Percentiles rank a stretch among this genome's conserved stretches.
These are phyloP conservation scores for Myanophis thanlyinensis DNA, from an alignment of 2,113 vertebrate species.

Conservation along the genomic window DNA sequence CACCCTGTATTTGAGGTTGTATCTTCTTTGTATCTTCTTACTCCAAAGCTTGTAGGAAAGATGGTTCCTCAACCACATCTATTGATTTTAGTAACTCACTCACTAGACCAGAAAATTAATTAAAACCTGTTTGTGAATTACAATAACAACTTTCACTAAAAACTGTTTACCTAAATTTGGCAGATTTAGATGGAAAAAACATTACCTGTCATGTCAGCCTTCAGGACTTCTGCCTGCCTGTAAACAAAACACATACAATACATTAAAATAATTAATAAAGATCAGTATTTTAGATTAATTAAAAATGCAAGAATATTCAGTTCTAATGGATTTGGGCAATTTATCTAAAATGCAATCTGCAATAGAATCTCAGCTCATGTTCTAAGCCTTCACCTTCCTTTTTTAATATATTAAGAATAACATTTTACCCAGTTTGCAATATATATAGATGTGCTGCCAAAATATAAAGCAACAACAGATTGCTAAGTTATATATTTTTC, in stretches of 20 bases:
- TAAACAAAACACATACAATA: constrained; percentile 50
- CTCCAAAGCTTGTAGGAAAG: not conserved
- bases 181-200: constrained; percentile 5
- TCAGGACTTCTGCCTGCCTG: constrained; percentile 99
- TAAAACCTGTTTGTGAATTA: not conserved
- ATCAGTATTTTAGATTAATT: not conserved
- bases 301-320: not conserved
- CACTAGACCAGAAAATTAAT: not conserved
- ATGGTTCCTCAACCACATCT: not conserved
- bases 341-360: not conserved
- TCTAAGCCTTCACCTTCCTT: not conserved
- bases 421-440: not conserved
- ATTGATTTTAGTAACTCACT: not conserved
- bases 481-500: not conserved
- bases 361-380: not conserved
- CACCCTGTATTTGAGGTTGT: not conserved
- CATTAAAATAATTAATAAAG: constrained; percentile 33
- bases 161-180: not conserved
- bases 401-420: constrained; percentile 1
- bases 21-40: not conserved
- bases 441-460: not conserved
- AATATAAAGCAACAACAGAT: not conserved
- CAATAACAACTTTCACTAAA: not conserved
- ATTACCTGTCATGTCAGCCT: constrained; percentile 99
- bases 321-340: not conserved